These are phyloP conservation scores for Vollenhovia emeryi DNA, from an alignment of 1,140 invertebrate species.

Conservation along the genomic window DNA sequence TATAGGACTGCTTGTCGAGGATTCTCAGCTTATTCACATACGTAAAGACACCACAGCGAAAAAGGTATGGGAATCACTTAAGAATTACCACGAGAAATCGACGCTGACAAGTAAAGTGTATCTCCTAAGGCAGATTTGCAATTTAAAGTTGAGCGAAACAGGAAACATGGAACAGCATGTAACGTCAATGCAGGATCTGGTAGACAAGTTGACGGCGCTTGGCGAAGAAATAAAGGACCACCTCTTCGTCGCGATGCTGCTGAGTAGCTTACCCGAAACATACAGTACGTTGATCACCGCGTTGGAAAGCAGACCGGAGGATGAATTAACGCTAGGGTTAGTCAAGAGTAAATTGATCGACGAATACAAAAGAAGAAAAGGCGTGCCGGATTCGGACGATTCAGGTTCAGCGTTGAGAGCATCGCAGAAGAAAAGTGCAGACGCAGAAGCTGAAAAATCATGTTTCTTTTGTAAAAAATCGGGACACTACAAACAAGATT, in stretches of 20 bases:
- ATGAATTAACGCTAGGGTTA: neutral
- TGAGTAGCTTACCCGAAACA: neutral
- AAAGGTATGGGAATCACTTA: neutral
- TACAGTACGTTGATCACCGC: neutral
- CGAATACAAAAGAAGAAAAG: neutral
- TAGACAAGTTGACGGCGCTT: neutral
- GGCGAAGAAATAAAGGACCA: neutral
- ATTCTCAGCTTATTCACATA: neutral
- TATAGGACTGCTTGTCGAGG: neutral
- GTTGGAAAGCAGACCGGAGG: neutral
- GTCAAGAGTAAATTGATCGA: neutral
- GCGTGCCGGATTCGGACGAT: neutral
- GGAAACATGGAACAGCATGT: neutral
- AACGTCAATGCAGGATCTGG: neutral
- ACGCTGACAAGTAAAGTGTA: neutral
- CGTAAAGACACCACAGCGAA: neutral
- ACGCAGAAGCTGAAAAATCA: neutral
- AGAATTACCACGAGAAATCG: neutral
- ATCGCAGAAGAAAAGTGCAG: neutral
- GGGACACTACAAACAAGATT: neutral
- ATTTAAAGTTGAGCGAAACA: neutral
- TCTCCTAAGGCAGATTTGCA: neutral
- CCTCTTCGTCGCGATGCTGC: neutral
- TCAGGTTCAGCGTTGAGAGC: neutral
- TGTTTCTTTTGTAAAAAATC: neutral